Conservation (phyloP, 2,888 invertebrate species). For the Calliopum simillimum region DNA sequence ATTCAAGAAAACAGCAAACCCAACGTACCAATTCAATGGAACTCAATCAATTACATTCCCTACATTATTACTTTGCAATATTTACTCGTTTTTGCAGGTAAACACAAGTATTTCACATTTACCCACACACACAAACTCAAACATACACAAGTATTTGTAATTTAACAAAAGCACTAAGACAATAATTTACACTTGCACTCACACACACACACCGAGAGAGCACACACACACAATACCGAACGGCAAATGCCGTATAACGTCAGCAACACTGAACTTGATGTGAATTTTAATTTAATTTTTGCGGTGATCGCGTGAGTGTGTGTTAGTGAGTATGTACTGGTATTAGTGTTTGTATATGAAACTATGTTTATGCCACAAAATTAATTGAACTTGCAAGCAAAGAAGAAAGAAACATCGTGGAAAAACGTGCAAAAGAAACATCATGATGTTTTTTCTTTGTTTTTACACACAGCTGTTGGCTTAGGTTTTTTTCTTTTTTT, state of each 20-base stretch:
- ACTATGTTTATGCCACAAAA: slow-evolving; percentile 53
- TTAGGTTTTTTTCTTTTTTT: not conserved
- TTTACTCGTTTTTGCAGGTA: slow-evolving; percentile 18
- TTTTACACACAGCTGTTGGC: not conserved
- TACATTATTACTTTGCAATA: slow-evolving; percentile 14
- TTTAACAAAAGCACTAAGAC: too few relatives aligned
- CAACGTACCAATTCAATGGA: too few relatives aligned
- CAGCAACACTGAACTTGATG: slow-evolving; percentile 32
- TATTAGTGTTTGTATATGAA: slow-evolving; percentile 42
- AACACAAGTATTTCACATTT: slow-evolving; percentile 8
- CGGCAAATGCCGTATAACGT: slow-evolving; percentile 1
- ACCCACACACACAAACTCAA: not conserved
- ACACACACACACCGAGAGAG: slow-evolving; percentile 34
- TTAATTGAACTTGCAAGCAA: slow-evolving; percentile 62
- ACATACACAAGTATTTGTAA: not conserved
- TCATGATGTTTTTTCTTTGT: not conserved
- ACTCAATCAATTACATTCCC: slow-evolving; percentile 13
- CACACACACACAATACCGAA: slow-evolving; percentile 5
- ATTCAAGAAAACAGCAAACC: too few relatives aligned
- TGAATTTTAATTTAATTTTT: slow-evolving; percentile 64
- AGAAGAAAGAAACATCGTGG: slow-evolving; percentile 33
- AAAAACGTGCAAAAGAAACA: slow-evolving; percentile 13
- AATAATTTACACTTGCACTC: not conserved
- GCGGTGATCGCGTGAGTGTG: slow-evolving; percentile 53
- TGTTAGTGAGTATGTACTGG: slow-evolving; percentile 42